Conservation (phyloP, 2,113 vertebrate genomes). For the Lophochroa leadbeateri region DNA sequence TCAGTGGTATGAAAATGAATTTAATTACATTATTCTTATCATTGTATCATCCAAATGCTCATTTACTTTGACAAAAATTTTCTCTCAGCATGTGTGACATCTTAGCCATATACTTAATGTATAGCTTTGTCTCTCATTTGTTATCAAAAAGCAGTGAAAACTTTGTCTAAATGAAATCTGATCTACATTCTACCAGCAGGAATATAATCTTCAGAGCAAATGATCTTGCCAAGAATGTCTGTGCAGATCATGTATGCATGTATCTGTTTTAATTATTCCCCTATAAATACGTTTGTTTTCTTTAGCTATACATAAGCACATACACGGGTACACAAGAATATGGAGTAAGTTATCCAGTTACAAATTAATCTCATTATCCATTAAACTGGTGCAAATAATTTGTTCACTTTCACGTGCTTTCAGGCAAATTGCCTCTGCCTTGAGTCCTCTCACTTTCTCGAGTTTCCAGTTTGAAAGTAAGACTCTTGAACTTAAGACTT, state of each 20-base stretch:
- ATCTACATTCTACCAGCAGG: not conserved
- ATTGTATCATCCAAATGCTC: constrained; percentile 30
- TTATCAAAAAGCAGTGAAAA: constrained; percentile 13
- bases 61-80: constrained; percentile 48
- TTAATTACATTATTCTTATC: constrained; percentile 57
- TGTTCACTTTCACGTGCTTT: not conserved
- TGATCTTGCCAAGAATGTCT: not conserved
- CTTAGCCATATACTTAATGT: not conserved
- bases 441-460: not conserved
- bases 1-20: constrained; percentile 31
- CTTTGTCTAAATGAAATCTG: constrained; percentile 33
- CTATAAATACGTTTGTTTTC: not conserved
- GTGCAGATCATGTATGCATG: not conserved
- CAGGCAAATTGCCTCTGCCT: not conserved
- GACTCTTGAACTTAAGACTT: not conserved
- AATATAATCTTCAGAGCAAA: not conserved
- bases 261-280: not conserved
- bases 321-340: not conserved
- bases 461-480: not conserved
- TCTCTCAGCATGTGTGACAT: not conserved
- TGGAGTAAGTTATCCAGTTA: not conserved
- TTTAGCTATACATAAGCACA: not conserved
- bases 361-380: not conserved
- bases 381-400: not conserved
- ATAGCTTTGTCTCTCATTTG: not conserved